Evolutionary conservation across 2,113 vertebrate genomes (phyloP), one percentile per base, ranked within the genome.

Genomic region (cattle (Bos taurus)): DNA sequence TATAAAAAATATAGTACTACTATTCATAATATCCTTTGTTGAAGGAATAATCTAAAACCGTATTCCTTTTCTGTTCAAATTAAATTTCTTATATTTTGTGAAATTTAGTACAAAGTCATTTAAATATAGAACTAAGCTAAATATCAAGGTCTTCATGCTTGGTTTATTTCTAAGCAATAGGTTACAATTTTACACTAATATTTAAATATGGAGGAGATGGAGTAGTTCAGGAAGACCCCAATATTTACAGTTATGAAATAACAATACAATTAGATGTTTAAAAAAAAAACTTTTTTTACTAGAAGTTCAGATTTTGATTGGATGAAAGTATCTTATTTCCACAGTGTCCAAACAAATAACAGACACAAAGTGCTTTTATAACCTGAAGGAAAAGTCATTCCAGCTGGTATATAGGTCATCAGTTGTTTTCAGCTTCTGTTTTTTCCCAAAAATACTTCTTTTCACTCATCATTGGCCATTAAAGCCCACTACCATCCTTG

Each of bases 331-430:
- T n/a, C 88, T 59, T 94, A 96, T 96, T 97, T 96, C 57, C 91
- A 87, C 6, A 71, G 33, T 12, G 89, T 23, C 80, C 89, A 92
- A 96, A 95, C 46, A 60, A 96, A 96, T 94, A 97, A 88, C 78
- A 88, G 50, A 84, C 60, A 88, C 81, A 96, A 91, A 96, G 10
- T 50, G 13, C 67, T 98, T 98, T 98, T 80, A 95, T 57, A n/a
- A 97, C 96, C 78, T 91, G 87, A 98, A 97, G 82, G 40, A 78
- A 97, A 97, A 98, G 43, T 86, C 84, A 30, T 97, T 97, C 17
- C 23, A 86, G 11, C 21, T 67, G 13, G 12, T 60, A 97, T 96
- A n/a, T 93, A 97, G 71, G 64, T 97, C 90, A 97, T 82, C 52
- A 54, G 28, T 95, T 93, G 88, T 85, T 97, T 98, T 88, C 91